Evolutionary conservation across 2,888 invertebrate species (phyloP), one percentile per base, ranked within the genome.

Genomic region (Heliconius hortense): DNA sequence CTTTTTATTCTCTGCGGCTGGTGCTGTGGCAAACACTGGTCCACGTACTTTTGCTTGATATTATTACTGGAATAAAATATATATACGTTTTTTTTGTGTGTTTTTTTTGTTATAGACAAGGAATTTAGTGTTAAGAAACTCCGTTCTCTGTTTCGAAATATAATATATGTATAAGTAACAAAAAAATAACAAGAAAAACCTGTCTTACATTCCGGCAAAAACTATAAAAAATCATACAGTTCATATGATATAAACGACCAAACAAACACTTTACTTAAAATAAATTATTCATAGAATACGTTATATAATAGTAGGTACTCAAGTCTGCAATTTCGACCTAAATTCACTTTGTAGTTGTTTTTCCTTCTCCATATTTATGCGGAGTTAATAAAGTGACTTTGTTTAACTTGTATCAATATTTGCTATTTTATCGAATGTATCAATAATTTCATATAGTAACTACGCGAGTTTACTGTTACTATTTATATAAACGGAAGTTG

Each of bases 351-450:
- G 68, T 28, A 68, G 60, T 59, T 67, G 31, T 62, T 68, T 28
- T 53, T 74, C 43, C 35, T 31, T 62, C 24, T 43, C 35, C 21
- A 60, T 75, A 66, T 75, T 71, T 72, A 72, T 59, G 67, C 67
- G 71, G 64, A 64, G 66, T 71, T 67, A 66, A 71, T 67, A 71
- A 72, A 48, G 60, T 69, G 48, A 53, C 68, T 68, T 74, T 69
- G 62, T 63, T 69, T 68, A 35, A 48, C 48, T 48, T 74, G 26
- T 69, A 43, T 15, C 35, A 63, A 74, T 74, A 63, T 74, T 73
- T 69, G 31, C 31, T 43, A 26, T 74, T 74, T 69, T 62, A 74
- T 74, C 43, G 62, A 69, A 74, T 39, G 39, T 35, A 53, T 68
- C 26, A 28, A 48, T 53, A 68, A 53, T 15, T 68, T 68, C 21